These are phyloP conservation scores for Mormoops blainvillei DNA, from an alignment of 2,113 vertebrate genomes.

Conservation along the genomic window DNA sequence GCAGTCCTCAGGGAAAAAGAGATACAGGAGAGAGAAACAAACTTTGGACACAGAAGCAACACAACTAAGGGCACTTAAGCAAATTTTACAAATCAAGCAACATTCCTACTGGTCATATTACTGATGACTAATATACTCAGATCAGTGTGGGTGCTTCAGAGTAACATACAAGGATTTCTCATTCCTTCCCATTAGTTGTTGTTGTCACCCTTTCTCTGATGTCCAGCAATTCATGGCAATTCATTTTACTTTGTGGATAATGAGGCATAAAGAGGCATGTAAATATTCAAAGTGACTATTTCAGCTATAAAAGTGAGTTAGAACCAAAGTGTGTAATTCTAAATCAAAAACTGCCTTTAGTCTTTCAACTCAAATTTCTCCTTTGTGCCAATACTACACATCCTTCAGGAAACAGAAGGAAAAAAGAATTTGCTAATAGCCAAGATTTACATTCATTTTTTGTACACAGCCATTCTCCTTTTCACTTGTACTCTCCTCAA, in stretches of 20 bases:
- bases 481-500: background rate
- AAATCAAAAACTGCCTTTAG: background rate
- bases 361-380: background rate
- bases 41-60: conserved; percentile 35
- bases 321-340: background rate
- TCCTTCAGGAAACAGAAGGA: background rate
- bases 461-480: background rate
- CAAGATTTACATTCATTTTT: background rate
- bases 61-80: background rate
- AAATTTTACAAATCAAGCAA: conserved; percentile 48
- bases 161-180: background rate
- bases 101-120: background rate
- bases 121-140: background rate
- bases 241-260: background rate
- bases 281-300: background rate
- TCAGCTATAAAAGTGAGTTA: background rate
- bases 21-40: conserved; percentile 11
- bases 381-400: background rate
- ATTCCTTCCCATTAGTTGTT: background rate
- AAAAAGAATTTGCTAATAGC: background rate
- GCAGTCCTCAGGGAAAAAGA: background rate
- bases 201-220: background rate
- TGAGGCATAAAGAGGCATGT: background rate
- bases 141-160: background rate
- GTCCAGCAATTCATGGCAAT: background rate